These are phyloP conservation scores for Epinephelus awoara DNA, from an alignment of 2,797 vertebrate species.

Conservation along the genomic window DNA sequence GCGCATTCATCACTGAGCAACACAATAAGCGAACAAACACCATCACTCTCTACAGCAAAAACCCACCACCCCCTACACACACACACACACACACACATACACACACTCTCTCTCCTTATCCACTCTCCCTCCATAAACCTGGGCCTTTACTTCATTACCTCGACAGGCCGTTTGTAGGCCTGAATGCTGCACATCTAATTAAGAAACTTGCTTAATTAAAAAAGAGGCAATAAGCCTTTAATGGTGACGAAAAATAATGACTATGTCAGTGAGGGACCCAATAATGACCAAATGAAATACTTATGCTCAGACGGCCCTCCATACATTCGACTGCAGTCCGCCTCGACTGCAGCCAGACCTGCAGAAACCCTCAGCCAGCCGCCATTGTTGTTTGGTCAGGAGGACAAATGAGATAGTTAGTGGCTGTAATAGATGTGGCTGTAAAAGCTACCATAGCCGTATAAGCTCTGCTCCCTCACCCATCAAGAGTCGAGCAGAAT, in stretches of 20 bases:
- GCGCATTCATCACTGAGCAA: conserved; percentile 67
- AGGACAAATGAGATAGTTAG: conserved; percentile 77
- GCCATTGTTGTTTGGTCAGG: conserved; percentile 68
- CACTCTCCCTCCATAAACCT: conserved; percentile 64
- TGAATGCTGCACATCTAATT: conserved; percentile 80
- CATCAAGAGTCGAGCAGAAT: conserved; percentile 58
- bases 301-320: conserved; percentile 24
- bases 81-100: conserved; percentile 29
- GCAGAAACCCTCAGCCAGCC: conserved; percentile 22
- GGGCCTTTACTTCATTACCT: conserved; percentile 77
- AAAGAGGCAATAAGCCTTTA: conserved; percentile 82
- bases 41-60: conserved; percentile 66
- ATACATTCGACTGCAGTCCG: neutral
- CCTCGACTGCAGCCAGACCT: conserved; percentile 5
- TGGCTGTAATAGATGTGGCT: conserved; percentile 71
- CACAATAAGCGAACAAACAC: conserved; percentile 62
- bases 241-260: conserved; percentile 80
- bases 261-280: conserved; percentile 65
- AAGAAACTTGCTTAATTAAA: conserved; percentile 85
- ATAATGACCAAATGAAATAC: conserved; percentile 80
- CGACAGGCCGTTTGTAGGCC: conserved; percentile 72
- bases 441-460: conserved; percentile 57
- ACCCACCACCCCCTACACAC: conserved; percentile 24
- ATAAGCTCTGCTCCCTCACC: conserved; percentile 70
- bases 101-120: conserved; percentile 32